Percentiles rank a stretch among this genome's conserved stretches.
phyloP scores from a whole-genome alignment of 2,797 vertebrate genomes.

The Rhincodon typus region DNA sequence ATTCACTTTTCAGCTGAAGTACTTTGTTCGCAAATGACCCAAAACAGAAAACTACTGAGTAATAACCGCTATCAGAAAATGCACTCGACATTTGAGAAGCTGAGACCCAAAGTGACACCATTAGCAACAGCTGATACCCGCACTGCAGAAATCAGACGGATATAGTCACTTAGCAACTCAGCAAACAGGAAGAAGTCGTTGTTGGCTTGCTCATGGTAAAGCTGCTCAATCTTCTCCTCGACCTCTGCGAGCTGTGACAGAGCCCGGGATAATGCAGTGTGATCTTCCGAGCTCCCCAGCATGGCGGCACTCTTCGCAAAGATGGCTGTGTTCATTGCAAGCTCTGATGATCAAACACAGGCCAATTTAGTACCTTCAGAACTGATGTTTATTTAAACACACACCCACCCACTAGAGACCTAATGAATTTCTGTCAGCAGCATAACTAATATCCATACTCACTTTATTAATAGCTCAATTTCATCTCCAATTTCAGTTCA shows the following conservation, averaged over 20 bases:
- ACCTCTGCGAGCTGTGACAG: conserved; percentile 95
- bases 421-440: background rate
- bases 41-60: background rate
- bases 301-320: conserved; percentile 95
- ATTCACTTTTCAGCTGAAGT: background rate
- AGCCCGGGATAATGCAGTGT: conserved; percentile 86
- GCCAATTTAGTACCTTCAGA: background rate
- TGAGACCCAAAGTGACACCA: background rate
- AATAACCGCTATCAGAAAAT: background rate
- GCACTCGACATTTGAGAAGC: background rate
- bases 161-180: conserved; percentile 87
- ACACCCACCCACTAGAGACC: background rate
- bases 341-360: conserved; percentile 49
- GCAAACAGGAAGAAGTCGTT: conserved; percentile 85
- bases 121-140: conserved; percentile 58
- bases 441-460: background rate
- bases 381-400: background rate
- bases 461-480: background rate
- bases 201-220: conserved; percentile 87
- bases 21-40: background rate
- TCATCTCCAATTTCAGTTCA: background rate
- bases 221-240: conserved; percentile 92
- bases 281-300: conserved; percentile 95
- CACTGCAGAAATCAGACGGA: conserved; percentile 84
- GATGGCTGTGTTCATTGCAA: conserved; percentile 80